Base-by-base conservation (phyloP, 2,888 invertebrate genomes). In the Agriopis aurantiaria region DNA sequence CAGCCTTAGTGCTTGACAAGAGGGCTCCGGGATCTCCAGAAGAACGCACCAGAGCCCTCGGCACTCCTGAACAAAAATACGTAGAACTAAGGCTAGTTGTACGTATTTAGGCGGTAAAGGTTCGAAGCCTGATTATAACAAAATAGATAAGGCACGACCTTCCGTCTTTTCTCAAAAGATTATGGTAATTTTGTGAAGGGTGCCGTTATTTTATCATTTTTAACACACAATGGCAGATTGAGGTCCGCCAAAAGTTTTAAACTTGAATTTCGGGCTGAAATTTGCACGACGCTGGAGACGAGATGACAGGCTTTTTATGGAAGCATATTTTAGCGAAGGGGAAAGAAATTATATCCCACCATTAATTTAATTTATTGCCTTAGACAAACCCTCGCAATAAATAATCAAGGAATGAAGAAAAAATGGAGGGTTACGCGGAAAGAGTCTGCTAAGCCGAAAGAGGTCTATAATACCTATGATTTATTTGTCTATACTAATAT, bases 131-230 rank as follows among this genome's bases (percentile, higher is more conserved):
- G 17, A 57, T 45, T 17, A 17, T 17, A 57, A 14, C 14, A 57
- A 65, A 57, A 40, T 10, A 57, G 65, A 65, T 65, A 65, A 45
- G 58, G 65, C 65, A 65, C 51, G 65, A 5, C 40, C 58, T 58
- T 51, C 64, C 17, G 10, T 43, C 45, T n/a, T 8, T 45, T 23
- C 41, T 6, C 52, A 12, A 58, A 43, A 52, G 57, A 65, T 65
- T 65, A 65, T 65, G 65, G n/a, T 58, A 65, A 65, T 65, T 48
- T n/a, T 51, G 3, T 43, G 43, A 12, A 65, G 45, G 43, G 33
- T 45, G 65, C n/a, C 45, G 23, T 65, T 51, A 57, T 57, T 65
- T 57, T 57, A 57, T 43, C 49, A 65, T 65, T 65, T 58, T 33
- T 58, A 45, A 45, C 58, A 48, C 43, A 51, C 63, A 61, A 61